These are phyloP conservation scores for Holothuria scabra DNA, from an alignment of 53 echinoderm and acorn worm species.

Conservation along the genomic window DNA sequence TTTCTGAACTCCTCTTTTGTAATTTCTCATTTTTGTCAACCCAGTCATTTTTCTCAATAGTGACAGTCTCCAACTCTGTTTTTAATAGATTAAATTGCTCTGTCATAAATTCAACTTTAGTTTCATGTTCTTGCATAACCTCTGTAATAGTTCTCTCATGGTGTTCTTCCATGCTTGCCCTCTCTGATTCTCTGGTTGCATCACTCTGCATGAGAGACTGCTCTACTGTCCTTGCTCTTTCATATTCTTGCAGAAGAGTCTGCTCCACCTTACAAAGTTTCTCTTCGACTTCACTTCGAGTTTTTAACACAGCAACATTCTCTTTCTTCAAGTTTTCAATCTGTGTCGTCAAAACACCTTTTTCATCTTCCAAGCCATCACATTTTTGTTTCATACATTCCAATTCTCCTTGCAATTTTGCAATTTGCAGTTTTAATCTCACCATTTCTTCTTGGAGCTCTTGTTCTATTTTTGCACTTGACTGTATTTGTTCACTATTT, in stretches of 20 bases:
- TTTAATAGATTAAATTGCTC: constrained; percentile 88
- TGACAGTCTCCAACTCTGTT: constrained; percentile 75
- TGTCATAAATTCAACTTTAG: constrained; percentile 89
- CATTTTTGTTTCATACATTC: constrained; percentile 13
- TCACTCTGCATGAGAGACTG: constrained; percentile 54
- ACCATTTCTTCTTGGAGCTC: constrained; percentile 42
- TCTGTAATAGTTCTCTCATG: constrained; percentile 83
- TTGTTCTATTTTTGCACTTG: constrained; percentile 10
- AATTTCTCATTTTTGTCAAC: constrained; percentile 39
- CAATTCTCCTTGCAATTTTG: not conserved
- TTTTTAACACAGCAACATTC: not conserved
- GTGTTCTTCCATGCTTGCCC: constrained; percentile 32
- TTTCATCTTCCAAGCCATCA: constrained; percentile 33
- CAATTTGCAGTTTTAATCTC: constrained; percentile 48
- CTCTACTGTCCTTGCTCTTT: constrained; percentile 50
- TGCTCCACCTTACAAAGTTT: constrained; percentile 33
- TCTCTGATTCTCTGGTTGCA: not conserved
- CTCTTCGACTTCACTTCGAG: constrained; percentile 5
- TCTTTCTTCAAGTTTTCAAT: constrained; percentile 23
- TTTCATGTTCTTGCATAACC: constrained; percentile 87
- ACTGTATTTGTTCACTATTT: constrained; percentile 31
- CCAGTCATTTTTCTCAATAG: constrained; percentile 54
- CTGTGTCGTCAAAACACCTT: not conserved
- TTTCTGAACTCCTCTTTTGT: constrained; percentile 48
- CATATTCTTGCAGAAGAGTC: constrained; percentile 22